Conservation (phyloP, 2,888 invertebrate species). For the Myopa testacea region DNA sequence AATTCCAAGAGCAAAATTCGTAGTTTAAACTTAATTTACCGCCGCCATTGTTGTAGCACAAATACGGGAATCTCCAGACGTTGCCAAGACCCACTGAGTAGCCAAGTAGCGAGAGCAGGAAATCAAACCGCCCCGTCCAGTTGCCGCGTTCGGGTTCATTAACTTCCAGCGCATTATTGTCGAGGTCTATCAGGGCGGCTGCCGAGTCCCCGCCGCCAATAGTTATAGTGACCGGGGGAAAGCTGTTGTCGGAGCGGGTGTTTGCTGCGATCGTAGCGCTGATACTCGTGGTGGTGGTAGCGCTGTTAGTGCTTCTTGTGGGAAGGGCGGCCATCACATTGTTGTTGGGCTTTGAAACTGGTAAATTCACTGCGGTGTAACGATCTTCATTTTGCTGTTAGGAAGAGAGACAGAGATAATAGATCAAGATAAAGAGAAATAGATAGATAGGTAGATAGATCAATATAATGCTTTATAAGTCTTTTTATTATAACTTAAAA, state of each 20-base stretch:
- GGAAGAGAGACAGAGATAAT: background rate
- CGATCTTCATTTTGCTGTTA: slow-evolving; percentile 61
- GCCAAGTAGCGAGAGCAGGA: slow-evolving; percentile 77
- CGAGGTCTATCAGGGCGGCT: slow-evolving; percentile 60
- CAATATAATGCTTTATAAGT: too few species aligned
- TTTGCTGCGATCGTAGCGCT: slow-evolving; percentile 26
- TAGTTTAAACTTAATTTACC: slow-evolving; percentile 67
- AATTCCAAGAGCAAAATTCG: background rate
- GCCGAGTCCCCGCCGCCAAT: slow-evolving; percentile 63
- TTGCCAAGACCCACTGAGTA: slow-evolving; percentile 81
- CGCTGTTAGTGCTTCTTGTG: background rate
- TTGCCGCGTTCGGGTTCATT: slow-evolving; percentile 74
- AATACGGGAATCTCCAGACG: slow-evolving; percentile 81
- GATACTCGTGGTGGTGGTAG: slow-evolving; percentile 38
- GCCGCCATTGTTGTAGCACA: slow-evolving; percentile 82
- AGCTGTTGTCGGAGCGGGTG: slow-evolving; percentile 19
- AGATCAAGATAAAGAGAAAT: too few species aligned
- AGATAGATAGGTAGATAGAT: too few species aligned
- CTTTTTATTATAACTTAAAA: too few species aligned
- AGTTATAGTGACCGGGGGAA: slow-evolving; percentile 50
- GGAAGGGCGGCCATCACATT: slow-evolving; percentile 5
- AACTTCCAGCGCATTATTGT: slow-evolving; percentile 47
- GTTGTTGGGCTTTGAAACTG: slow-evolving; percentile 48
- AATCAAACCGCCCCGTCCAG: slow-evolving; percentile 82
- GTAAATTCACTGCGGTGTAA: slow-evolving; percentile 56